Percentiles rank a stretch among this genome's conserved stretches.
These are phyloP conservation scores for Dynastes hyllus DNA, from an alignment of 2,888 invertebrate species.

Conservation along the genomic window DNA sequence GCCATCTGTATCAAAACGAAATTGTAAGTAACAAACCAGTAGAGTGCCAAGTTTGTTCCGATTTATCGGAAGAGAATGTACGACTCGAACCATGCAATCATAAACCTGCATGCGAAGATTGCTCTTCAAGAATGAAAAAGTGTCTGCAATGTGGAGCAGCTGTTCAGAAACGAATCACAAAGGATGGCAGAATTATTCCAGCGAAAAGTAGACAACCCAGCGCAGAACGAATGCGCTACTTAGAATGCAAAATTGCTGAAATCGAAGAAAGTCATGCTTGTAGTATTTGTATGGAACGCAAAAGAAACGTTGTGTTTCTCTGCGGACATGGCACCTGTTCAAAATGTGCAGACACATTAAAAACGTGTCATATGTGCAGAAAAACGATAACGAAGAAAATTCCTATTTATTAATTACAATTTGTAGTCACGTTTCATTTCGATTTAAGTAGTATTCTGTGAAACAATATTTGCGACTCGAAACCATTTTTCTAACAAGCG, in stretches of 20 bases:
- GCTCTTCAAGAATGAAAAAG: slow-evolving; percentile 85
- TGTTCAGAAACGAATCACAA: slow-evolving; percentile 75
- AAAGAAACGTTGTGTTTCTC: slow-evolving; percentile 87
- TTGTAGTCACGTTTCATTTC: slow-evolving; percentile 14
- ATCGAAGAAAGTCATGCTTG: slow-evolving; percentile 91
- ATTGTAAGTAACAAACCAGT: slow-evolving; percentile 68
- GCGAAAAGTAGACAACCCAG: slow-evolving; percentile 76
- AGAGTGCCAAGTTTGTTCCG: slow-evolving; percentile 84
- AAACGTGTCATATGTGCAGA: slow-evolving; percentile 91
- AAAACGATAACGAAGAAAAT: slow-evolving; percentile 85
- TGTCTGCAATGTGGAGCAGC: slow-evolving; percentile 79
- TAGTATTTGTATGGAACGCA: slow-evolving; percentile 91
- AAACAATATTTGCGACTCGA: slow-evolving; percentile 23
- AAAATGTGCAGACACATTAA: slow-evolving; percentile 85
- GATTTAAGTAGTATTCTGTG: slow-evolving; percentile 37
- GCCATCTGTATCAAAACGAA: slow-evolving; percentile 65
- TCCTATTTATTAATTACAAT: slow-evolving; percentile 67
- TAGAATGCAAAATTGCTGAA: slow-evolving; percentile 87
- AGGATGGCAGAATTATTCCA: slow-evolving; percentile 72
- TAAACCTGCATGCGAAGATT: slow-evolving; percentile 83
- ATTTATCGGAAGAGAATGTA: slow-evolving; percentile 77
- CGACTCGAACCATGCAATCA: slow-evolving; percentile 84
- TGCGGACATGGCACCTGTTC: slow-evolving; percentile 92
- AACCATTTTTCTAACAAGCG: neutral
- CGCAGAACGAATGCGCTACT: slow-evolving; percentile 78